These are phyloP conservation scores for Patella caerulea DNA, from an alignment of 2,888 invertebrate genomes.

Conservation along the genomic window DNA sequence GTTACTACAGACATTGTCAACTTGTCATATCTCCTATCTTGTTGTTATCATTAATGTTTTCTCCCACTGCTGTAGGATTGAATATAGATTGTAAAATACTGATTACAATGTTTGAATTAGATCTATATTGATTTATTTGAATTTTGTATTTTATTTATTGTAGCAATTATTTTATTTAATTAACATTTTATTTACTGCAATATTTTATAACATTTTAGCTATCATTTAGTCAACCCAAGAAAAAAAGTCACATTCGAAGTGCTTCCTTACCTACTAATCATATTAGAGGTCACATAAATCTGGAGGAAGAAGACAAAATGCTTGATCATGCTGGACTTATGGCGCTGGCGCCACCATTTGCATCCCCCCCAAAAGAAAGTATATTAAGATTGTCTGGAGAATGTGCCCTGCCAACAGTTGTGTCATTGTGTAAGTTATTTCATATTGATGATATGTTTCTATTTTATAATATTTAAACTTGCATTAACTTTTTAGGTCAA, in stretches of 20 bases:
- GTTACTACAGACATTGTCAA: too few species aligned
- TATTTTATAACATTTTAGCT: conserved; percentile 29
- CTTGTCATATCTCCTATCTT: too few species aligned
- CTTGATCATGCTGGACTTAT: conserved; percentile 37
- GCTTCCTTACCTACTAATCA: conserved; percentile 48
- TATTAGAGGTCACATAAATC: not conserved
- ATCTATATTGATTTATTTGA: too few species aligned
- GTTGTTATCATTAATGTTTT: too few species aligned
- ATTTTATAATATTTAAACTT: too few species aligned
- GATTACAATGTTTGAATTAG: too few species aligned
- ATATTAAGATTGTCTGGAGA: conserved; percentile 48
- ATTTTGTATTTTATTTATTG: too few species aligned
- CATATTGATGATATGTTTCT: too few species aligned
- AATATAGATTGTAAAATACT: too few species aligned
- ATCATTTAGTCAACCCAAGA: conserved; percentile 26
- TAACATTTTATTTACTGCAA: not conserved
- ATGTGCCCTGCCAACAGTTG: conserved; percentile 44
- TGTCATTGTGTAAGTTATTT: conserved; percentile 1
- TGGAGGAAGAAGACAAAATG: conserved; percentile 21
- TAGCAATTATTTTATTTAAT: too few species aligned
- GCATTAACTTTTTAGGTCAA: too few species aligned
- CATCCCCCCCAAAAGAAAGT: conserved; percentile 54
- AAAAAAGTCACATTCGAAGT: conserved; percentile 36
- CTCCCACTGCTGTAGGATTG: too few species aligned
- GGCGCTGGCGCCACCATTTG: conserved; percentile 52